Evolutionary conservation across 1,140 invertebrate species (phyloP), one percentile per base, ranked within the genome.

Genomic region (Neocloeon triangulifer): DNA sequence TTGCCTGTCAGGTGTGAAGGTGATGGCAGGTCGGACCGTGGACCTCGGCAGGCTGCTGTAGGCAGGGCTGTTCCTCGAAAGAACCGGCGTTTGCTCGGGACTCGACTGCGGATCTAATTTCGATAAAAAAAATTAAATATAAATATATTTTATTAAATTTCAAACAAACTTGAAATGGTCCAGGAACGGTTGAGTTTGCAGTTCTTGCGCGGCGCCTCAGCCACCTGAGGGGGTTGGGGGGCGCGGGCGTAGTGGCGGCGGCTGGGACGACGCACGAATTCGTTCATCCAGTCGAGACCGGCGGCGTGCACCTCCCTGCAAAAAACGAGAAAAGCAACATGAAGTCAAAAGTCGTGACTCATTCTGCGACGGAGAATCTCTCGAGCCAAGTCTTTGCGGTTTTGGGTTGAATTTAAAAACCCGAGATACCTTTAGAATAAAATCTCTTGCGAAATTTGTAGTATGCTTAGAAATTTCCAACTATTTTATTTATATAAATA

Each of bases 111-210:
- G 17, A 10, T 13, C 7, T 9, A 5, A 10, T 8, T 5, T 4
- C 17, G 17, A 5, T 16, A 27, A 5, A 16, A 5, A 9, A 60
- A 46, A 58, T 59, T 63, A 39, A 35, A 42, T 39, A 38, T 25
- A 36, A n/a, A n/a, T n/a, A n/a, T n/a, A n/a, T n/a, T n/a, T n/a
- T n/a, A n/a, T n/a, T n/a, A n/a, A n/a, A n/a, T n/a, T n/a, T n/a
- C n/a, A n/a, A n/a, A n/a, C n/a, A n/a, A n/a, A 71, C 69, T 68
- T 33, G 68, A 71, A 42, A 72, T 72, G 12, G 68, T 73, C 69
- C 68, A 73, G 30, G 69, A 70, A 37, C 68, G 55, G 17, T 62
- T 56, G 34, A 73, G 69, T 39, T 65, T 71, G 39, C 61, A 57
- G 37, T 66, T n/a, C n/a, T n/a, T n/a, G n/a, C n/a, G n/a, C n/a